These are phyloP conservation scores for Rhinella marina DNA, from an alignment of 2,797 vertebrate genomes.

Conservation along the genomic window DNA sequence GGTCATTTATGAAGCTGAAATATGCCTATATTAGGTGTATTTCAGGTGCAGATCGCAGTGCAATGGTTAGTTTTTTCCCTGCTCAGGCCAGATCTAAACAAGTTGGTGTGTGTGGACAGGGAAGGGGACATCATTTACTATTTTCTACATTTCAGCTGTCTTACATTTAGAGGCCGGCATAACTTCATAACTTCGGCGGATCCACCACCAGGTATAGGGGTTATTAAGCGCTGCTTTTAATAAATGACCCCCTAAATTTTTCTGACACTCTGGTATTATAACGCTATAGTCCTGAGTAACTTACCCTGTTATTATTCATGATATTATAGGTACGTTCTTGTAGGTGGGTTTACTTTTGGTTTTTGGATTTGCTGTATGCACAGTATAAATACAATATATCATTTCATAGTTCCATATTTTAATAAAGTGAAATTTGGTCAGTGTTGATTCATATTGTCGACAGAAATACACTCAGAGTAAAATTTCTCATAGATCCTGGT, in stretches of 20 bases:
- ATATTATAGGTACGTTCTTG: background rate
- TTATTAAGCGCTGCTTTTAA: no score
- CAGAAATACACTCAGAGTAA: background rate
- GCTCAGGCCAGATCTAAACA: no score
- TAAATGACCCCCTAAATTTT: background rate
- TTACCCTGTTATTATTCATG: background rate
- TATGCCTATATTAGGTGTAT: no score
- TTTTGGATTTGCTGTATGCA: background rate
- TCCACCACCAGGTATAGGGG: no score
- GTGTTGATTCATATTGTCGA: background rate
- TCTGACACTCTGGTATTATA: background rate
- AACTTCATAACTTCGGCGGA: no score
- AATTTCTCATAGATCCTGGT: background rate
- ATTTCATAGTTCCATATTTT: background rate
- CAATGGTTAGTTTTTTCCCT: no score
- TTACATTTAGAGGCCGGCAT: no score
- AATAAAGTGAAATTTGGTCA: background rate
- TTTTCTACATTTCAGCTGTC: no score
- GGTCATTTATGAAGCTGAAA: no score
- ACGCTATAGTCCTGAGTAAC: background rate
- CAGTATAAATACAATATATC: background rate
- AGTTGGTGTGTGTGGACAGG: no score
- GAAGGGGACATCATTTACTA: no score
- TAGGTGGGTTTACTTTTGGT: background rate
- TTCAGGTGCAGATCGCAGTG: no score